Evolutionary conservation across 2,888 invertebrate species (phyloP).

Genomic region (Sinodicranocentrus sp.): DNA sequence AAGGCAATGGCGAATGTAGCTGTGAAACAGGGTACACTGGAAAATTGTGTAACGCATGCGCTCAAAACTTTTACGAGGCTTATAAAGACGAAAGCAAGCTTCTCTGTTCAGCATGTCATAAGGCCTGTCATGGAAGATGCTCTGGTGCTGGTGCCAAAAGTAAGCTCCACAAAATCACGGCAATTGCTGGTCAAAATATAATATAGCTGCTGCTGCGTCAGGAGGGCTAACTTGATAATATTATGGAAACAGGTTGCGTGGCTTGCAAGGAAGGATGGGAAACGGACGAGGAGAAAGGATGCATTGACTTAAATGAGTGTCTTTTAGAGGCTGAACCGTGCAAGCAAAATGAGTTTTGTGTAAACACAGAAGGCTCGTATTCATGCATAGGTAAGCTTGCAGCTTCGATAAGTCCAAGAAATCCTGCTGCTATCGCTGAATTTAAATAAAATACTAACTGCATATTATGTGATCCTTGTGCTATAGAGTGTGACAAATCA

Average conservation of each 20-base stretch:
- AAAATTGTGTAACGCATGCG: conserved; percentile 88
- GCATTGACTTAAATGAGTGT: conserved; percentile 93
- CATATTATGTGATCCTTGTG: no score
- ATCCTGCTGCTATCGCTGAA: not conserved
- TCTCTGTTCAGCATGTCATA: conserved; percentile 88
- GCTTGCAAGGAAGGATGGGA: conserved; percentile 87
- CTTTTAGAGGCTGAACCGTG: conserved; percentile 81
- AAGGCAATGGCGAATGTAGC: conserved; percentile 93
- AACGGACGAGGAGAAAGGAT: conserved; percentile 86
- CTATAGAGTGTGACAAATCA: conserved; percentile 87
- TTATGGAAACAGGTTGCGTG: conserved; percentile 83
- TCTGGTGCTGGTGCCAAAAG: conserved; percentile 86
- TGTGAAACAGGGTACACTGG: conserved; percentile 92
- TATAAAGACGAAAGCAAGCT: conserved; percentile 87
- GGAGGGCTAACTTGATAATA: no score
- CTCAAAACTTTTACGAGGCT: conserved; percentile 85
- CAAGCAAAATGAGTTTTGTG: conserved; percentile 87
- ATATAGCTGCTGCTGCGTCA: no score
- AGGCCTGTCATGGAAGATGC: conserved; percentile 88
- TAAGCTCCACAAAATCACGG: conserved; percentile 76
- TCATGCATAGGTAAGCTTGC: conserved; percentile 82
- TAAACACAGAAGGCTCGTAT: conserved; percentile 92
- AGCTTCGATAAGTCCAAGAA: no score
- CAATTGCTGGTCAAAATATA: no score
- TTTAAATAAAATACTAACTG: no score